Base-by-base conservation (phyloP, 1,140 invertebrate species). In the Achatina immaculata region DNA sequence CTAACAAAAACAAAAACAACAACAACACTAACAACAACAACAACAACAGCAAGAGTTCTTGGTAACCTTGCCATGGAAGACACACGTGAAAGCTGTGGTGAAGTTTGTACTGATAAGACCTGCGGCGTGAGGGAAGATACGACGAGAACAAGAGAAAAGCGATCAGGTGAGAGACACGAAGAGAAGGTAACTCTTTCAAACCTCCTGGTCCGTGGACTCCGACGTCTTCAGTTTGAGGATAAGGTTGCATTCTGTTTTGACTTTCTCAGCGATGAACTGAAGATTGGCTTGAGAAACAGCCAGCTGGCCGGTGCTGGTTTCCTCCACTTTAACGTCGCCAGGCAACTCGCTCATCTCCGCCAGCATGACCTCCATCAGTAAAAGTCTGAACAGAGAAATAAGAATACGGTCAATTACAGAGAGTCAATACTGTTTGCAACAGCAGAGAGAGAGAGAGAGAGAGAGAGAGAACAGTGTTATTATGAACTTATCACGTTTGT, bases 131-230 rank as follows among this genome's bases (percentile, higher is more conserved):
- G n/a, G n/a, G n/a, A n/a, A n/a, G n/a, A n/a, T n/a, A n/a, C n/a
- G n/a, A n/a, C n/a, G n/a, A n/a, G n/a, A n/a, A n/a, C n/a, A n/a
- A n/a, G n/a, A n/a, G n/a, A n/a, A n/a, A n/a, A n/a, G n/a, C n/a
- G n/a, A n/a, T n/a, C n/a, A n/a, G n/a, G n/a, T n/a, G n/a, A n/a
- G n/a, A n/a, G n/a, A n/a, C n/a, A n/a, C n/a, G n/a, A n/a, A n/a
- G n/a, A n/a, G n/a, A n/a, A n/a, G n/a, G n/a, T n/a, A n/a, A n/a
- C n/a, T n/a, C n/a, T n/a, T n/a, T 7, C 74, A 40, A 16, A 76
- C 74, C 74, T 76, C 74, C 74, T 76, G 74, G 36, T 65, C 74
- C 24, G 74, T 76, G 51, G 74, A 24, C 42, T 76, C 74, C 11
- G 74, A 38, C 1, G 48, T 58, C 7, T 76, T 65, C 16, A 76